Conservation (phyloP, 2,888 invertebrate species). For the Amphipyra berbera region DNA sequence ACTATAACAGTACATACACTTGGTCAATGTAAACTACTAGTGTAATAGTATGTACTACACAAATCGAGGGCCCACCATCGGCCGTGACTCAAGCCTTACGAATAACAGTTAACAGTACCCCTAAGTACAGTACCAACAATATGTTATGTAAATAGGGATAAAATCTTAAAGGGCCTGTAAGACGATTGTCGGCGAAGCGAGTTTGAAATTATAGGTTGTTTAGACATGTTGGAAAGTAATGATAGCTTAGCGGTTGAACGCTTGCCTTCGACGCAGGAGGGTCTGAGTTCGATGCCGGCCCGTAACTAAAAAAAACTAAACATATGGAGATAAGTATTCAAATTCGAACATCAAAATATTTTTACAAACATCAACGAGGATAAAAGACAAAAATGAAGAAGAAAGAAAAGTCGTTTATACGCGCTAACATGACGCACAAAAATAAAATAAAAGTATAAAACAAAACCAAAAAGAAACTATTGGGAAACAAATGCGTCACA, state of each 20-base stretch:
- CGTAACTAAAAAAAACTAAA: too few relatives aligned
- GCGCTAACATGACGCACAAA: too few relatives aligned
- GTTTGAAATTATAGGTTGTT: too few relatives aligned
- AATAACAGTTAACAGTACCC: slow-evolving; percentile 41
- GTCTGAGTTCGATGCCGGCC: too few relatives aligned
- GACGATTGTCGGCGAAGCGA: slow-evolving; percentile 3
- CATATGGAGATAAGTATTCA: slow-evolving; percentile 26
- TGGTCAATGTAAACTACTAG: slow-evolving; percentile 41
- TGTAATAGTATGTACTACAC: slow-evolving; percentile 31
- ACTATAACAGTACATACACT: slow-evolving; percentile 30
- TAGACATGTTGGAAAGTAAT: too few relatives aligned
- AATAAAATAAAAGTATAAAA: too few relatives aligned
- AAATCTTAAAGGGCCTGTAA: slow-evolving; percentile 24
- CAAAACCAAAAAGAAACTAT: too few relatives aligned
- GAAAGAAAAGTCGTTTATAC: too few relatives aligned
- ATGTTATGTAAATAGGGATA: slow-evolving; percentile 13
- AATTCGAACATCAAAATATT: slow-evolving; percentile 33
- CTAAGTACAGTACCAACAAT: slow-evolving; percentile 37
- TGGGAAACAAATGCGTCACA: too few relatives aligned
- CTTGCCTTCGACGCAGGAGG: too few relatives aligned
- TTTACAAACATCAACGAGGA: slow-evolving; percentile 53
- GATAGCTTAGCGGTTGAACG: too few relatives aligned
- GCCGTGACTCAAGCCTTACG: slow-evolving; percentile 22
- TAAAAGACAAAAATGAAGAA: too few relatives aligned
- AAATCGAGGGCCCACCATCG: slow-evolving; percentile 48